Evolutionary conservation across 2,888 invertebrate species (phyloP), one percentile per base, ranked within the genome.

Genomic region (Campopleginae sp.): DNA sequence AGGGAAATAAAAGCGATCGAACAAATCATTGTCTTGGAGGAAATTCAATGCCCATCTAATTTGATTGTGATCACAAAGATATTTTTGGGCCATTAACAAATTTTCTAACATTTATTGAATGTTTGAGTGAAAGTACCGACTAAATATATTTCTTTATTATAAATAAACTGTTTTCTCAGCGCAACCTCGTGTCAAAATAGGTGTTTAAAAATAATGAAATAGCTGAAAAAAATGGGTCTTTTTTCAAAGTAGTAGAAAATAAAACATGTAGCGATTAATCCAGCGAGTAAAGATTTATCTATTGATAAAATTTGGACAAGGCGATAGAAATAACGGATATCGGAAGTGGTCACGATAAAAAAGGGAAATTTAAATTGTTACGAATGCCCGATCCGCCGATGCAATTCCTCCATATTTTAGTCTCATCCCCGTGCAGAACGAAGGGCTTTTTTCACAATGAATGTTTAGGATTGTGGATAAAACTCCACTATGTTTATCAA

Each of bases 391-490:
- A 48, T 48, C 46, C 46, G 46, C 2, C 46, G 65, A 65, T 65
- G n/a, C 65, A 33, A 33, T 65, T 65, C n/a, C 38, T 65, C 65
- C n/a, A 65, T 65, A 38, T 65, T 65, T 65, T 65, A 38, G 19
- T n/a, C 19, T 10, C 33, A 3, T 7, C 5, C 38, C n/a, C 33
- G 2, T 19, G 38, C 19, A 17, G n/a, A 48, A 48, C n/a, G n/a
- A 10, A 38, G 65, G 65, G 38, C 19, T 65, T 65, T 65, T 65
- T 38, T 8, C 46, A n/a, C 65, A n/a, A 38, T 33, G n/a, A 33
- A n/a, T 33, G 19, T 38, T 65, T 65, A 17, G 38, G n/a, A 65
- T 38, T 38, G 38, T 38, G 0, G 38, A 48, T 4, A 48, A 48
- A 48, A 48, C 17, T 48, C n/a, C 46, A n/a, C 6, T 3, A n/a